These are phyloP conservation scores for Pseudomugil gertrudae DNA, from an alignment of 2,797 vertebrate genomes.

Conservation along the genomic window DNA sequence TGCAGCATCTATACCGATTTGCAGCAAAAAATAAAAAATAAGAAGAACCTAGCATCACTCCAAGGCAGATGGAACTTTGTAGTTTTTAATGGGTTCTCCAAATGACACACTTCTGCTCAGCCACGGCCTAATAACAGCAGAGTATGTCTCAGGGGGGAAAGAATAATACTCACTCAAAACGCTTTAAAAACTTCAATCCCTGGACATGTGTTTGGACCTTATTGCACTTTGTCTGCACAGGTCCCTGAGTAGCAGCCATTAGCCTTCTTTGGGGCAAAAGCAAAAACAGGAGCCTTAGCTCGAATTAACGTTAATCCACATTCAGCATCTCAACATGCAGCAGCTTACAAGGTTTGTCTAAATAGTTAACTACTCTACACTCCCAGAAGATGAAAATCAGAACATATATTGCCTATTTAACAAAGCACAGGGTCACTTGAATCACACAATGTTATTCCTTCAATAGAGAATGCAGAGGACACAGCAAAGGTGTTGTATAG, in stretches of 20 bases:
- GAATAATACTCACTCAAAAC: conserved; percentile 1
- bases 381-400: neutral
- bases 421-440: neutral
- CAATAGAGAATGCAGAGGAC: conserved; percentile 2
- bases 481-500: neutral
- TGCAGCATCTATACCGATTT: neutral
- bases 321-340: conserved; percentile 17
- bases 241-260: conserved; percentile 29
- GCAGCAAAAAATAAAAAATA: neutral
- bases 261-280: conserved; percentile 19
- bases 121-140: neutral
- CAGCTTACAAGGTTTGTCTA: conserved; percentile 11
- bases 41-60: neutral
- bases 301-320: conserved; percentile 28
- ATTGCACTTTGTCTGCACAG: conserved; percentile 5
- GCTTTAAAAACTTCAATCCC: conserved; percentile 6
- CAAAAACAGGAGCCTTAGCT: conserved; percentile 19
- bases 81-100: conserved; percentile 9
- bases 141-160: neutral
- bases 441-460: neutral
- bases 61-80: conserved; percentile 8
- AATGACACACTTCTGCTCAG: neutral
- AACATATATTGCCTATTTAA: neutral
- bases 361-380: neutral
- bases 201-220: conserved; percentile 19